Conservation (phyloP, 2,888 invertebrate species). For the Callinectes sapidus region DNA sequence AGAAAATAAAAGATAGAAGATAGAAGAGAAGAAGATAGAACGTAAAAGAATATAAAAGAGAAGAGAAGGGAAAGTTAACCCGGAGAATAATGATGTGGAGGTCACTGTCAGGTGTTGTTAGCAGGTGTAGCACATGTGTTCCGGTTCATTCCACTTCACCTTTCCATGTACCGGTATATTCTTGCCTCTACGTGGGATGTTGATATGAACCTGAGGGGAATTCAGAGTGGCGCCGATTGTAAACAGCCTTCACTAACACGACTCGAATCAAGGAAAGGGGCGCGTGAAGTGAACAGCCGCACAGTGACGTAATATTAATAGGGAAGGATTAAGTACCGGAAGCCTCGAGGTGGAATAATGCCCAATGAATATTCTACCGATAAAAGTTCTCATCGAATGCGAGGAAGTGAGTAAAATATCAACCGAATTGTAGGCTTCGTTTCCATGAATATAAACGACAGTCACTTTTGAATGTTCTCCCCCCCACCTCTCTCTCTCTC, state of each 20-base stretch:
- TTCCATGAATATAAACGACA: background rate
- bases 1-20: no score
- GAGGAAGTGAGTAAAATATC: background rate
- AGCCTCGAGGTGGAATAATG: background rate
- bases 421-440: background rate
- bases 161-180: background rate
- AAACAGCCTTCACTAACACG: no score
- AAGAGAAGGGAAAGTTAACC: no score
- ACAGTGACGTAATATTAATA: background rate
- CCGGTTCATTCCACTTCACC: background rate
- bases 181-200: background rate
- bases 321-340: background rate
- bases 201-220: background rate
- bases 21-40: no score
- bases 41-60: no score
- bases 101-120: no score
- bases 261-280: no score
- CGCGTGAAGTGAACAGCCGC: background rate
- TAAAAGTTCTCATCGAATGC: background rate
- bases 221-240: no score
- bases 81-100: no score
- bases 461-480: background rate
- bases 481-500: no score
- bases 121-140: background rate
- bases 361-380: background rate